These are phyloP conservation scores for Gasterosteus aculeatus DNA, from an alignment of 2,113 vertebrate genomes.

Conservation along the genomic window DNA sequence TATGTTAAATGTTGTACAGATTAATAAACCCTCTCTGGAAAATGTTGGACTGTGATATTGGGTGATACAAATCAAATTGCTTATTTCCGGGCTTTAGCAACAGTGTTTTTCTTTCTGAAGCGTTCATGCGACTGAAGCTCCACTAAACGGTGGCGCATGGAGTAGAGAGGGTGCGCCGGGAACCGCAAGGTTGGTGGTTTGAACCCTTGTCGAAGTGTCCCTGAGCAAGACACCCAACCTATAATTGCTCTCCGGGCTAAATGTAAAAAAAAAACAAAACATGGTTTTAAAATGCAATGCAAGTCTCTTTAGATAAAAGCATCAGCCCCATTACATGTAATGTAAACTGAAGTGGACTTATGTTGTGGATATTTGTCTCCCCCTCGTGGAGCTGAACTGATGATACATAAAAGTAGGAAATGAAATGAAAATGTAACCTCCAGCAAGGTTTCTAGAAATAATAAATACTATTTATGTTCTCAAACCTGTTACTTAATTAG, in stretches of 20 bases:
- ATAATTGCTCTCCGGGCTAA: too few relatives aligned
- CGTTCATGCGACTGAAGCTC: not conserved
- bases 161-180: too few relatives aligned
- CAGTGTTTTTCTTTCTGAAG: not conserved
- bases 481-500: not conserved
- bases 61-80: not conserved
- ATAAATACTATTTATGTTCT: not conserved
- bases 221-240: too few relatives aligned
- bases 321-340: not conserved
- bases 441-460: not conserved
- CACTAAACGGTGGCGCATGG: too few relatives aligned
- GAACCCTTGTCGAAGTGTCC: too few relatives aligned
- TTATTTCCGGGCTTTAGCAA: not conserved
- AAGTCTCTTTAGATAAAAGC: too few relatives aligned
- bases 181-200: too few relatives aligned
- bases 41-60: not conserved
- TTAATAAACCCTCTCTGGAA: too few relatives aligned
- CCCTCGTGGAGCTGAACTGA: not conserved
- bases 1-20: not conserved
- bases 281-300: too few relatives aligned
- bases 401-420: not conserved
- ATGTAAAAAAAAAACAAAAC: too few relatives aligned
- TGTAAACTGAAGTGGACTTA: not conserved
- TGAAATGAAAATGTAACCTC: not conserved
- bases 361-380: not conserved